Percentiles rank a stretch among this genome's conserved stretches.
These are phyloP conservation scores for Pseudorasbora parva DNA, from an alignment of 2,113 vertebrate species.

Conservation along the genomic window DNA sequence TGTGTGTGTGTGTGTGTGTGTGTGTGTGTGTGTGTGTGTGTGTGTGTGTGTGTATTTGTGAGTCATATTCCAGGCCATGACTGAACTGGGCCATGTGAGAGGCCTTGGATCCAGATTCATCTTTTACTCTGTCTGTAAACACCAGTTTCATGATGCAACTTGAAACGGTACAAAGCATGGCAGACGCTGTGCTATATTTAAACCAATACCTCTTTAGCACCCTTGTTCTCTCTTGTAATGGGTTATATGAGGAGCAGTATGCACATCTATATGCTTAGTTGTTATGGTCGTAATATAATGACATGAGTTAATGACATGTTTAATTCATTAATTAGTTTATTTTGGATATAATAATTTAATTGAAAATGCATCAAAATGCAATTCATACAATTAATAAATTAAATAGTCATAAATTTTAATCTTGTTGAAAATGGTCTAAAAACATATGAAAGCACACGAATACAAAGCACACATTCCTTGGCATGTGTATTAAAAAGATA, in stretches of 20 bases:
- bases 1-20: neutral
- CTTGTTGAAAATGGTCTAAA: neutral
- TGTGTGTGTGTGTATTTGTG: neutral
- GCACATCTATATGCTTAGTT: constrained; percentile 2
- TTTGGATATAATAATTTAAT: neutral
- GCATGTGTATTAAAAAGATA: neutral
- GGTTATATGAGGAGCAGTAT: constrained; percentile 23
- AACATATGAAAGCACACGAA: neutral
- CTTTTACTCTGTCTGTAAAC: constrained; percentile 36
- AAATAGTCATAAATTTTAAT: too few relatives aligned
- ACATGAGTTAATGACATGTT: neutral
- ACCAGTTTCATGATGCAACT: constrained; percentile 52
- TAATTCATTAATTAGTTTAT: neutral
- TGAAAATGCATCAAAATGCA: neutral
- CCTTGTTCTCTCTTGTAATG: constrained; percentile 31
- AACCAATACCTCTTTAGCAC: constrained; percentile 35
- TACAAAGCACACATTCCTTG: neutral
- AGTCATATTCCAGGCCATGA: constrained; percentile 5
- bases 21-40: neutral
- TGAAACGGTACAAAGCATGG: constrained; percentile 35
- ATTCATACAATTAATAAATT: neutral
- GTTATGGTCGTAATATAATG: constrained; percentile 19
- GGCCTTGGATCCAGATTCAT: neutral
- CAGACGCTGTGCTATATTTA: constrained; percentile 26
- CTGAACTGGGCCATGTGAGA: constrained; percentile 35